Percentiles rank a stretch among this genome's conserved stretches.
phyloP scores from a whole-genome alignment of 2,113 vertebrate species.

The Rallus limicola region DNA sequence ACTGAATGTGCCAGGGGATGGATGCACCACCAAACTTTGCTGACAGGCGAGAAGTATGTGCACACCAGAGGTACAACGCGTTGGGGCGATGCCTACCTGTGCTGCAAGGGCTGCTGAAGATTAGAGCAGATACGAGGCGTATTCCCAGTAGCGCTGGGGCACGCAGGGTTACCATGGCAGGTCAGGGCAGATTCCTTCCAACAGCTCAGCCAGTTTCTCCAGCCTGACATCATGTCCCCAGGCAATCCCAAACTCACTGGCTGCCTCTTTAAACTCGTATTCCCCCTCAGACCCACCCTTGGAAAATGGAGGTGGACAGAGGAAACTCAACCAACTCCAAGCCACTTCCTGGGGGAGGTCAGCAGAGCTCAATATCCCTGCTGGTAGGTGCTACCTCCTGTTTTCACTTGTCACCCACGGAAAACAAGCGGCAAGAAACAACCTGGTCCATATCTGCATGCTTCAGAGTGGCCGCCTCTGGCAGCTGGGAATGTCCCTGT shows the following conservation, averaged over 20 bases:
- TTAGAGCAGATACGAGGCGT: neutral
- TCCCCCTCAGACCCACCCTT: neutral
- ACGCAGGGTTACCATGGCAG: neutral
- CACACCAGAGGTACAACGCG: fast-evolving
- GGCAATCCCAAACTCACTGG: neutral
- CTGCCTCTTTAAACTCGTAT: neutral
- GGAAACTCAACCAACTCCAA: neutral
- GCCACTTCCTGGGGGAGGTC: neutral
- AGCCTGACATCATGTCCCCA: neutral
- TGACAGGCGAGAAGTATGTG: fast-evolving
- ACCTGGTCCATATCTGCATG: neutral
- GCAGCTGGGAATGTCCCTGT: neutral
- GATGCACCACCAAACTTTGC: fast-evolving
- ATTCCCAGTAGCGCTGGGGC: neutral
- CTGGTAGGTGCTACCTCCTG: neutral
- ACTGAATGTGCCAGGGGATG: fast-evolving
- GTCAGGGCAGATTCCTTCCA: conserved; percentile 50
- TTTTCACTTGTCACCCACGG: neutral
- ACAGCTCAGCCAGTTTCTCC: conserved; percentile 40
- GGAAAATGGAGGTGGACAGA: neutral
- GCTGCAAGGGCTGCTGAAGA: neutral
- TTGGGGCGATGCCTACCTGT: neutral
- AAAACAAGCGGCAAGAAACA: neutral
- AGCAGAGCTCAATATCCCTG: neutral
- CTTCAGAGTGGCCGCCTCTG: neutral